Percentiles rank a stretch among this genome's conserved stretches.
These are phyloP conservation scores for Semnornis frantzii DNA, from an alignment of 2,113 vertebrate genomes.

Conservation along the genomic window DNA sequence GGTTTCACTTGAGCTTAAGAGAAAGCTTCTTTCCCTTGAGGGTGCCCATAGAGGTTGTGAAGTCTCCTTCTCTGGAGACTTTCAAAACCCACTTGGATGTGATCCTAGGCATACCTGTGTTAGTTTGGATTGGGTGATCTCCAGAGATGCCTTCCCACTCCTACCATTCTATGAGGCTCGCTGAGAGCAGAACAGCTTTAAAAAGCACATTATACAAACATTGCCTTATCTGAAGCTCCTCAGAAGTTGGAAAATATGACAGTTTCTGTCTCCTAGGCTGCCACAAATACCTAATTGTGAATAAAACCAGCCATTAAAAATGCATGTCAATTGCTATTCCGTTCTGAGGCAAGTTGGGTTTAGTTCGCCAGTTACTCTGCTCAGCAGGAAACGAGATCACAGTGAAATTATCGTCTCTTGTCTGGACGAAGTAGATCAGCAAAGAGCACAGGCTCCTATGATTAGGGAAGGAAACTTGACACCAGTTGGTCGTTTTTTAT, in stretches of 20 bases:
- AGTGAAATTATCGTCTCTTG: not conserved
- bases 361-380: conserved; percentile 15
- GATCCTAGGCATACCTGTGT: no score
- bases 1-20: no score
- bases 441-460: not conserved
- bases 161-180: not conserved
- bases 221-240: conserved; percentile 22
- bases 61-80: no score
- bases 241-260: conserved; percentile 24
- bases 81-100: no score
- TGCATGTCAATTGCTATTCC: conserved; percentile 28
- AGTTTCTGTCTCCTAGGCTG: conserved; percentile 13
- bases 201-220: conserved; percentile 5
- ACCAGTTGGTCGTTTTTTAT: not conserved
- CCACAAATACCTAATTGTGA: conserved; percentile 44
- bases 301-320: conserved; percentile 35
- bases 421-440: not conserved
- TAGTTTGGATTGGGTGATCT: no score
- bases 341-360: not conserved
- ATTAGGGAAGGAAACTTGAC: not conserved
- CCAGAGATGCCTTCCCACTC: no score
- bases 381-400: conserved; percentile 1
- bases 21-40: no score
- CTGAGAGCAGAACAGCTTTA: not conserved
- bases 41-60: no score